Percentiles rank a stretch among this genome's conserved stretches.
phyloP scores from a whole-genome alignment of 1,140 invertebrate species.

The Hestina assimilis region DNA sequence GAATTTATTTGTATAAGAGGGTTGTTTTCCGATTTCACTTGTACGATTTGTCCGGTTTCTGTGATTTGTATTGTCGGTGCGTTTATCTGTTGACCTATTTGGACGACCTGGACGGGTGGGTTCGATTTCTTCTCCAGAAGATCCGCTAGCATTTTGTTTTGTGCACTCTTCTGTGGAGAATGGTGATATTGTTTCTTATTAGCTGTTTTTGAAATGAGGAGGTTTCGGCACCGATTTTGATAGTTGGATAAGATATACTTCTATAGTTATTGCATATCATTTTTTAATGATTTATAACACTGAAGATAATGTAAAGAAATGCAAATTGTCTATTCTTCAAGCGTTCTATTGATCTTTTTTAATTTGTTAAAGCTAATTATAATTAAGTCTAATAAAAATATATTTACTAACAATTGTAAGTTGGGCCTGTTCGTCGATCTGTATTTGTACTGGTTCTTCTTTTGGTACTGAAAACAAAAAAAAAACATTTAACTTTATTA shows the following conservation, averaged over 20 bases:
- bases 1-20: conserved; percentile 60
- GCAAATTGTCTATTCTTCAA: too few relatives aligned
- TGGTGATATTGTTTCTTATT: background rate
- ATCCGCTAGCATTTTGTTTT: conserved; percentile 77
- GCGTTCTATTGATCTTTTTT: too few relatives aligned
- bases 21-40: conserved; percentile 58
- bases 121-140: conserved; percentile 75
- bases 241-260: too few relatives aligned
- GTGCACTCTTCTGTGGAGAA: conserved; percentile 56
- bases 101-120: conserved; percentile 69
- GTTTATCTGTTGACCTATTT: conserved; percentile 64
- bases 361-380: background rate
- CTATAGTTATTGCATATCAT: too few relatives aligned
- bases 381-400: background rate
- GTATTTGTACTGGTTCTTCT: conserved; percentile 63
- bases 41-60: conserved; percentile 69
- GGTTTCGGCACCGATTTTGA: too few relatives aligned
- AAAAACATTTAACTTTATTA: background rate
- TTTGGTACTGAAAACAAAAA: conserved; percentile 51
- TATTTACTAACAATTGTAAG: conserved; percentile 54
- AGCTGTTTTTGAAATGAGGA: too few relatives aligned
- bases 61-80: conserved; percentile 72
- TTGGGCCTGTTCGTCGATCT: conserved; percentile 66
- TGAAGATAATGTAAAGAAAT: too few relatives aligned
- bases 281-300: too few relatives aligned